Conservation (phyloP, 1,140 invertebrate genomes). For the Ptiloglossa arizonensis region DNA sequence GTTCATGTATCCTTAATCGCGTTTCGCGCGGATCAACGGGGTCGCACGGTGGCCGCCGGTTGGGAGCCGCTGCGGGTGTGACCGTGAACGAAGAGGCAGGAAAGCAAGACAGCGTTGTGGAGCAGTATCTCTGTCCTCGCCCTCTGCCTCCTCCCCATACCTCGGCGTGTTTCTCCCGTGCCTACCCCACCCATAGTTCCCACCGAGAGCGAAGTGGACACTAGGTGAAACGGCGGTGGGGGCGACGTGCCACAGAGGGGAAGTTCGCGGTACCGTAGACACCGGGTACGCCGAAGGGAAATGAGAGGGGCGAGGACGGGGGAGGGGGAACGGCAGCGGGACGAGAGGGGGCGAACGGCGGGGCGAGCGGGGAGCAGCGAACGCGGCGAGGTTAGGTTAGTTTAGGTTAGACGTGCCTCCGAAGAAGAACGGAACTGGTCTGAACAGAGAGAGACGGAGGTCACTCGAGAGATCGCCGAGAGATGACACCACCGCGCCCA, state of each 20-base stretch:
- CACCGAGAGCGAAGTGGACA: conserved; percentile 72
- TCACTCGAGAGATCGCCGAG: conserved; percentile 76
- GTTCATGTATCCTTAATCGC: background rate
- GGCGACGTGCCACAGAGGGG: conserved; percentile 44
- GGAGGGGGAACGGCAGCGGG: conserved; percentile 22
- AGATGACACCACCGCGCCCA: conserved; percentile 79
- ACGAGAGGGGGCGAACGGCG: conserved; percentile 44
- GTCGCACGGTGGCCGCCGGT: background rate
- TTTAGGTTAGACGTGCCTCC: conserved; percentile 73
- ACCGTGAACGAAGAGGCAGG: conserved; percentile 80
- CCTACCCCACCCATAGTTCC: conserved; percentile 60
- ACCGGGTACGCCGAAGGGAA: conserved; percentile 46
- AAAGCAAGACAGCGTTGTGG: conserved; percentile 79
- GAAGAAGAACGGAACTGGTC: conserved; percentile 70
- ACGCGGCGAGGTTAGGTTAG: conserved; percentile 65
- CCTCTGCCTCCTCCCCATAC: conserved; percentile 55
- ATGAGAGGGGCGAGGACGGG: conserved; percentile 41
- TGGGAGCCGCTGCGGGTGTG: conserved; percentile 78
- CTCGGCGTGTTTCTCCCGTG: conserved; percentile 49
- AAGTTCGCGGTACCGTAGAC: conserved; percentile 54
- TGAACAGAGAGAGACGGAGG: conserved; percentile 54
- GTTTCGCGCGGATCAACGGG: background rate
- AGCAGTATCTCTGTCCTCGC: conserved; percentile 73
- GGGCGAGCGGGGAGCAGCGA: too few relatives aligned
- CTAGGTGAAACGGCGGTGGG: conserved; percentile 61